Evolutionary conservation across 1,140 invertebrate species (phyloP), one percentile per base, ranked within the genome.

Genomic region (Lordiphosa mommai): DNA sequence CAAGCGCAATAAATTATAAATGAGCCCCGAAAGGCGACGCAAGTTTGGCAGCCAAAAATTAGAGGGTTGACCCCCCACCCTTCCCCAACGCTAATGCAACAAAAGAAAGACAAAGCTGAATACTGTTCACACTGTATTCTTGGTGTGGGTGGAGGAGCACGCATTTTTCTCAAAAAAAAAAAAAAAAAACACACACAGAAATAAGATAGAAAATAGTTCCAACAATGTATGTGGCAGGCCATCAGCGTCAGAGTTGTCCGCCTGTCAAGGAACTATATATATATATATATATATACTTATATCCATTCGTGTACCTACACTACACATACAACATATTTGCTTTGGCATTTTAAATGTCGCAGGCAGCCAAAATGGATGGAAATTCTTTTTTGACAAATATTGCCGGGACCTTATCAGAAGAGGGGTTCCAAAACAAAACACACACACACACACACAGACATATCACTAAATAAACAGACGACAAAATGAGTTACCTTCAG

Each of bases 201-300:
- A 43, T 43, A 27, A 43, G 40, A 43, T 27, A 43, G 27, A 43
- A 40, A 43, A 43, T 43, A 43, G 40, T 43, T 43, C 40, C 40
- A 43, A 43, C 40, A 43, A 43, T 43, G 40, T 43, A 23, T 43
- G 20, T n/a, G 20, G 27, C 12, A 41, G 20, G 40, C 40, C 40
- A 43, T 43, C 40, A 43, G 40, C 40, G 40, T 43, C 40, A 43
- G 40, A 43, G 40, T 43, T 43, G 40, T 43, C 40, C 40, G 40
- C 20, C 40, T 43, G 40, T 43, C 40, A 43, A 43, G 20, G 20
- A 43, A 43, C 40, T 20, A 41, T 44, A 23, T 6, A 20, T 50
- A 64, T 49, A 43, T 48, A 66, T 38, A 40, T 43, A 10, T 37
- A 47, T 33, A 63, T 55, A 17, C 30, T 40, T 41, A 38, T 41